phyloP scores from a whole-genome alignment of 53 echinoderm and acorn worm genomes.

The Holothuria scabra region DNA sequence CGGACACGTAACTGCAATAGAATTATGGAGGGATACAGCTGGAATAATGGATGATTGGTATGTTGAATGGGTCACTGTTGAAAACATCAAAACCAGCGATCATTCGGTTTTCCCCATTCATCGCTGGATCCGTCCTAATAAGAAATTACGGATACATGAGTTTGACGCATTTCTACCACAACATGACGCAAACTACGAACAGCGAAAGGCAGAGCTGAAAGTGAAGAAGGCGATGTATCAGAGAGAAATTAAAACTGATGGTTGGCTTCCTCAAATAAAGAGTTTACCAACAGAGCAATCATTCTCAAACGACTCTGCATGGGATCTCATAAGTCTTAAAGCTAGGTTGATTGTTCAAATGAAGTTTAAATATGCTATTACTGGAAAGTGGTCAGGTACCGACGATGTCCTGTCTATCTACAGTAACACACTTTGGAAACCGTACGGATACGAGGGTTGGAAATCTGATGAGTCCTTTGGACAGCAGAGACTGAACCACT shows the following conservation, averaged over 20 bases:
- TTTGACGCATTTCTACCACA: conserved; percentile 73
- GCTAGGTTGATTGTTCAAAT: neutral
- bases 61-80: conserved; percentile 65
- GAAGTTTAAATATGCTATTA: neutral
- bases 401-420: conserved; percentile 24
- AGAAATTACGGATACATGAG: conserved; percentile 48
- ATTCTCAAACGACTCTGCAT: conserved; percentile 19
- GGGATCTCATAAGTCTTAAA: neutral
- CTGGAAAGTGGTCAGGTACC: conserved; percentile 13
- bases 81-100: neutral
- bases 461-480: conserved; percentile 26
- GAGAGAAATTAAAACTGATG: conserved; percentile 60
- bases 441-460: conserved; percentile 5
- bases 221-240: conserved; percentile 65
- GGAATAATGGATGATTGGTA: conserved; percentile 74
- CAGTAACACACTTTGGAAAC: conserved; percentile 11
- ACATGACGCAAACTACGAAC: conserved; percentile 34
- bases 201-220: conserved; percentile 62
- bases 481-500: conserved; percentile 13
- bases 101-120: conserved; percentile 69
- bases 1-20: conserved; percentile 58
- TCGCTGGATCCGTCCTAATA: conserved; percentile 69
- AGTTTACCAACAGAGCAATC: conserved; percentile 6
- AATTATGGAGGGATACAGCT: conserved; percentile 67
- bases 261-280: conserved; percentile 61